phyloP scores from a whole-genome alignment of 2,797 vertebrate species.

The Uromys caudimaculatus region DNA sequence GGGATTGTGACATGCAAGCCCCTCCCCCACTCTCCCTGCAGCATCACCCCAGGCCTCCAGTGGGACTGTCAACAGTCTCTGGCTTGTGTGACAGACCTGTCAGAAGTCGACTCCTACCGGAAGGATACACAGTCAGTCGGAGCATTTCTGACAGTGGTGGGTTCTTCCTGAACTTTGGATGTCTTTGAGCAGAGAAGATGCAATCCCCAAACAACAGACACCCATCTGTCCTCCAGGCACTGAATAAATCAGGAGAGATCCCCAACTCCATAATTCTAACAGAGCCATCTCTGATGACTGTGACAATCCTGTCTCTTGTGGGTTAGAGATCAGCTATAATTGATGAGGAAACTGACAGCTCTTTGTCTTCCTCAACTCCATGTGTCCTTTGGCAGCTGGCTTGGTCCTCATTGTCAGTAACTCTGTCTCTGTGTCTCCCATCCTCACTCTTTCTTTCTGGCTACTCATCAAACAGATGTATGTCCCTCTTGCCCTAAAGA shows the following conservation, averaged over 20 bases:
- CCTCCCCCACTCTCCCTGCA: rapidly evolving
- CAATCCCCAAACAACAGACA: slow-evolving; percentile 19
- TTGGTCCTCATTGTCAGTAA: slow-evolving; percentile 69
- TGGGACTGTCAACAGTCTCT: neutral
- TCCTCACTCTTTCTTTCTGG: neutral
- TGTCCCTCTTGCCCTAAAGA: slow-evolving; percentile 65
- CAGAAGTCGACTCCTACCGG: neutral
- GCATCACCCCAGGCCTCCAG: neutral
- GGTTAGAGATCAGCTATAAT: slow-evolving; percentile 50
- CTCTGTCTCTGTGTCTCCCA: slow-evolving; percentile 17
- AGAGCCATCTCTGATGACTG: neutral
- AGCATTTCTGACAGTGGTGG: neutral
- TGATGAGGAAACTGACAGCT: slow-evolving; percentile 69
- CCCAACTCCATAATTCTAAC: slow-evolving; percentile 51
- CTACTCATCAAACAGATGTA: slow-evolving; percentile 67
- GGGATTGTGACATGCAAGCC: rapidly evolving
- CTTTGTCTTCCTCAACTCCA: slow-evolving; percentile 54
- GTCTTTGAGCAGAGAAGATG: slow-evolving; percentile 32
- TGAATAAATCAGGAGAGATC: slow-evolving; percentile 65
- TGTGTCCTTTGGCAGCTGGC: slow-evolving; percentile 78
- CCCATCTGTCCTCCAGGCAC: neutral
- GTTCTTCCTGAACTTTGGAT: slow-evolving; percentile 22
- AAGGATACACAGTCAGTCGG: neutral
- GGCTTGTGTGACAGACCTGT: neutral
- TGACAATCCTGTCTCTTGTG: neutral